Base-by-base conservation (phyloP, 2,888 invertebrate genomes). In the Drosophila glabriapex region DNA sequence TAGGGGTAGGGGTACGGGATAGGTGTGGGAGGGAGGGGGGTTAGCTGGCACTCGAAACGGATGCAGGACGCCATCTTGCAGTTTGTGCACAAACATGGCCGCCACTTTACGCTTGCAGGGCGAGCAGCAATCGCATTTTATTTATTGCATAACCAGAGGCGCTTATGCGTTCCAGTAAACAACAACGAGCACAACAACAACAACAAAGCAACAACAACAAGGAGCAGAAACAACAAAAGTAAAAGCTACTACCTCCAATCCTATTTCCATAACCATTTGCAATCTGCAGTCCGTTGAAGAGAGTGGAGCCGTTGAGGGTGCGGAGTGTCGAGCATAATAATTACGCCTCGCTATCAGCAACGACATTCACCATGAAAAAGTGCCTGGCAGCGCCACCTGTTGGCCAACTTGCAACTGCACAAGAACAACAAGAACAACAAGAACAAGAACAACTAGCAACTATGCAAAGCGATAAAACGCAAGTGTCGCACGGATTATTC, bases 391-490 rank as follows among this genome's bases (percentile, higher is more conserved):
- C 85, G 78, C 84, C 84, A 89, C 89, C 84, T 85, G 84, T 85
- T 85, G 82, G 75, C n/a, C 43, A 29, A 50, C 53, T 41, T 22
- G 63, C 54, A 50, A 41, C 46, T 71, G 14, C n/a, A 6, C 16
- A 35, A 53, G 35, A 37, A 25, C n/a, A 67, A 22, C 16, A 61
- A 41, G 28, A 66, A 62, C 39, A 29, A 61, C 37, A 67, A 22
- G 12, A 61, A 41, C 22, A 66, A 62, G 31, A 29, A 61, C 37
- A 65, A 68, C 28, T 22, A 0, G 19, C 12, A 72, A 89, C 74
- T 75, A 78, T 80, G 86, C 90, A 87, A 82, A 77, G 86, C 87
- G 87, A 90, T 88, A 86, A 90, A 88, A 88, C 75, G 87, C 87
- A 89, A 89, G 82, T 90, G 87, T 84, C 82, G 74, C 89, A 71